Base-by-base conservation (phyloP, 2,888 invertebrate species). In the Clostera curtula region DNA sequence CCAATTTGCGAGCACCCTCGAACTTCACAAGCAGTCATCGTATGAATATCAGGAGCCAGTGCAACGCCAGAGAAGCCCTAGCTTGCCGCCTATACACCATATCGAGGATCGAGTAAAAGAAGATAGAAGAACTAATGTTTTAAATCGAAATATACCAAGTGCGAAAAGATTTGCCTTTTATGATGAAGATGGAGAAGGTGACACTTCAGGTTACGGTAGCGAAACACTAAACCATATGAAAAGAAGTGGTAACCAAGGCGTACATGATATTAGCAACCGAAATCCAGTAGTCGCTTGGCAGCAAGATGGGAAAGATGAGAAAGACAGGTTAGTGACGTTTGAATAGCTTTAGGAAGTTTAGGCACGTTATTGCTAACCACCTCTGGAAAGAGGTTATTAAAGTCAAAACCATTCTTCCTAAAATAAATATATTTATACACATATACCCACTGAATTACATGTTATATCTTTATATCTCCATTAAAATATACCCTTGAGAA, bases 161-260 rank as follows among this genome's bases (percentile, higher is more conserved):
- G 72, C 77, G 9, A 76, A 84, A 29, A 60, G 82, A 40, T 82
- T 77, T 37, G 56, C 77, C n/a, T 79, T 83, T 48, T 84, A 76
- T 43, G 80, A 82, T 50, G 82, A 82, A 51, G 80, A 85, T 43
- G 86, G 84, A 27, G 91, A 90, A 56, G 90, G 90, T 17, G 93
- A 93, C 56, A 93, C 93, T 28, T 93, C 93, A 14, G 93, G 93
- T 17, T 93, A 94, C 70, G 91, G 92, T 24, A 93, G 93, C 62
- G 93, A 93, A 60, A 91, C 90, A 24, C 71, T 87, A 6, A 87
- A 87, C 56, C 85, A 87, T 34, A 85, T 70, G 62, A 71, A 70
- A 27, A 64, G 61, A 41, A 57, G 53, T 36, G 63, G 57, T 29
- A 64, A 56, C 34, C 51, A 56, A 12, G 51, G 53, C 3, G 41